Percentiles rank a stretch among this genome's conserved stretches.
Evolutionary conservation across 1,140 invertebrate species (phyloP).

Genomic region (Tyrophagus putrescentiae): DNA sequence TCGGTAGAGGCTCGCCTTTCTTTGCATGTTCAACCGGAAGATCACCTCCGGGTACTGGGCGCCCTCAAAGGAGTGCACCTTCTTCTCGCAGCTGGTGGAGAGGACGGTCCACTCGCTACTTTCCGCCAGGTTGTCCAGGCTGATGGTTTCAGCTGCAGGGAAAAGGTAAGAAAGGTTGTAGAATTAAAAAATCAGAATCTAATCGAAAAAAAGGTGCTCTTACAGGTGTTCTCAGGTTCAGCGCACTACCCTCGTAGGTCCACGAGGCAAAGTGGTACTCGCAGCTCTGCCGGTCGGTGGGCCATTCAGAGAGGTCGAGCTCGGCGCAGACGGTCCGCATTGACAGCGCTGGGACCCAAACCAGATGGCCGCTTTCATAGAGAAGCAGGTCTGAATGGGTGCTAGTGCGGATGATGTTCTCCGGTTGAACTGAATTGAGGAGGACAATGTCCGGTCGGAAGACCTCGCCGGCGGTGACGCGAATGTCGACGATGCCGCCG

Average conservation of each 20-base stretch:
- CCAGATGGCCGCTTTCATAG: conserved; percentile 55
- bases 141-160: too few species aligned
- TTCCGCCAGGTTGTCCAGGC: too few species aligned
- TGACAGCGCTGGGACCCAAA: conserved; percentile 57
- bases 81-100: too few species aligned
- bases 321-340: conserved; percentile 97
- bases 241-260: conserved; percentile 70
- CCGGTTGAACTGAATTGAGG: conserved; percentile 7
- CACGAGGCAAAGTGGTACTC: conserved; percentile 93
- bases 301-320: conserved; percentile 84
- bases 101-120: too few species aligned
- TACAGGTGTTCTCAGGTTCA: too few species aligned
- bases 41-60: too few species aligned
- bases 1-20: too few species aligned
- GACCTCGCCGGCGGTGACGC: conserved; percentile 73
- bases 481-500: conserved; percentile 78
- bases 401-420: conserved; percentile 38
- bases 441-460: conserved; percentile 1
- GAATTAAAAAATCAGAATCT: too few species aligned
- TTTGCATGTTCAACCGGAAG: too few species aligned
- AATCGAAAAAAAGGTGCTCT: too few species aligned
- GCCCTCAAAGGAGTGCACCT: too few species aligned
- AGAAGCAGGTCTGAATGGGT: conserved; percentile 87
- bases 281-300: conserved; percentile 89
- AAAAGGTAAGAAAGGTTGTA: too few species aligned